Base-by-base conservation (phyloP, 2,888 invertebrate species). In the Andrena marginata region DNA sequence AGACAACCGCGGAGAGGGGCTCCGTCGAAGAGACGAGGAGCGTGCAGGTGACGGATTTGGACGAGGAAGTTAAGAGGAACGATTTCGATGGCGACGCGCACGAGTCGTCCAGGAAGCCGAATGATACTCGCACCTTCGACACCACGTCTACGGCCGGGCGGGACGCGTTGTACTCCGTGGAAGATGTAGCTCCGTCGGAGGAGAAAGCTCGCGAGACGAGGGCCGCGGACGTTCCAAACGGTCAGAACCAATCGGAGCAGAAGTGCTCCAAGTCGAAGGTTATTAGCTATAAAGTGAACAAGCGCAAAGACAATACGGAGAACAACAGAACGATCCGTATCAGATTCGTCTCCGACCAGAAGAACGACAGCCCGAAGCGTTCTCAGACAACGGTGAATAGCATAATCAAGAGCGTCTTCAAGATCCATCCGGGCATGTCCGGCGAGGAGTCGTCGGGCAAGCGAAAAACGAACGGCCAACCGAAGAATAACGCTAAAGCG, bases 341-440 rank as follows among this genome's bases (percentile, higher is more conserved):
- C 48, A 85, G 85, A 68, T 86, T 85, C 42, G 75, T 75, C 13
- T 59, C 77, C 3, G 89, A 89, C 31, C 89, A 87, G 20, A 90
- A 90, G 54, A 71, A 78, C 23, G 91, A 92, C 16, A 90, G 87
- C 29, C 90, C 89, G 16, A 92, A 91, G 69, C 90, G 90, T 35
- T 84, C 88, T 42, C 92, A 92, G 64, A 89, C 91, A 7, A 90
- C 91, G 0, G 89, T 92, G 16, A 92, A 92, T 23, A 91, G 88
- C 80, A 91, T 92, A 64, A 89, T 92, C 10, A 92, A 92, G 73
- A 92, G 87, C 65, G 91, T 92, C 0, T 91, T 92, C 54, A 92
- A 92, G 60, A 89, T 90, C 59, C 87, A 90, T 29, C 87, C 90
- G 2, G 80, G 85, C 1, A 77, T 79, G 54, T 85, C 89, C 1